phyloP scores from a whole-genome alignment of 1,140 invertebrate genomes.

The Xylocopa sonorina region DNA sequence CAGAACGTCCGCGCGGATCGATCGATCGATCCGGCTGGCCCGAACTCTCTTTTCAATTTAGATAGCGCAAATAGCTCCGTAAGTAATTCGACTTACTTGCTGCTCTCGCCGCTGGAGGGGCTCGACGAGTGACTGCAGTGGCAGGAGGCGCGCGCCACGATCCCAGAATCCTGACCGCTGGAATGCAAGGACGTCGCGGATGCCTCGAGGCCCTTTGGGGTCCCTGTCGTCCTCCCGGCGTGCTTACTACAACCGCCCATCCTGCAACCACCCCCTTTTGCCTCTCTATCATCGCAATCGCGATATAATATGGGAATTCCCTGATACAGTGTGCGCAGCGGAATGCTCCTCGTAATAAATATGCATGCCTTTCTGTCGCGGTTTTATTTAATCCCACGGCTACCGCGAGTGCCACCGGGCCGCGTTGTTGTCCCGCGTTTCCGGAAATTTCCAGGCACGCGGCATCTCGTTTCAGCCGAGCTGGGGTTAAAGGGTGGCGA shows the following conservation, averaged over 20 bases:
- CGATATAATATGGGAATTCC: constrained; percentile 50
- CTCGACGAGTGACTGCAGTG: constrained; percentile 86
- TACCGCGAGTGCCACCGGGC: background rate
- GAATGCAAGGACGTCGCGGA: constrained; percentile 90
- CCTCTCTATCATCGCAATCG: constrained; percentile 31
- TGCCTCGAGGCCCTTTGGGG: constrained; percentile 82
- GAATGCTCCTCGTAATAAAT: constrained; percentile 38
- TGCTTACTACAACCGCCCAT: constrained; percentile 62
- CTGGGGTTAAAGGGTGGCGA: no score
- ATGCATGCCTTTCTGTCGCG: constrained; percentile 28
- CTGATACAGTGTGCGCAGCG: constrained; percentile 29
- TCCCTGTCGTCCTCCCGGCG: constrained; percentile 60
- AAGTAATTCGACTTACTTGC: constrained; percentile 82
- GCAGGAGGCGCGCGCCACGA: constrained; percentile 83
- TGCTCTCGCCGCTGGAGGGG: constrained; percentile 86
- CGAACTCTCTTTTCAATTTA: constrained; percentile 57
- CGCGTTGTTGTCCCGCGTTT: background rate
- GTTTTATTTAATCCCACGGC: constrained; percentile 35
- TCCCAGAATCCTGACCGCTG: constrained; percentile 90
- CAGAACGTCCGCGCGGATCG: no score
- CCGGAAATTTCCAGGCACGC: background rate
- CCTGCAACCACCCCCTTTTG: constrained; percentile 54
- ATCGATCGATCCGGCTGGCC: constrained; percentile 5
- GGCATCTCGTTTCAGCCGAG: no score
- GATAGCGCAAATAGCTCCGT: constrained; percentile 46